A percentile compares a stretch with the other conserved stretches of the same genome.
Conservation (phyloP, 2,888 invertebrate species). For the Phymatocera aterrima region DNA sequence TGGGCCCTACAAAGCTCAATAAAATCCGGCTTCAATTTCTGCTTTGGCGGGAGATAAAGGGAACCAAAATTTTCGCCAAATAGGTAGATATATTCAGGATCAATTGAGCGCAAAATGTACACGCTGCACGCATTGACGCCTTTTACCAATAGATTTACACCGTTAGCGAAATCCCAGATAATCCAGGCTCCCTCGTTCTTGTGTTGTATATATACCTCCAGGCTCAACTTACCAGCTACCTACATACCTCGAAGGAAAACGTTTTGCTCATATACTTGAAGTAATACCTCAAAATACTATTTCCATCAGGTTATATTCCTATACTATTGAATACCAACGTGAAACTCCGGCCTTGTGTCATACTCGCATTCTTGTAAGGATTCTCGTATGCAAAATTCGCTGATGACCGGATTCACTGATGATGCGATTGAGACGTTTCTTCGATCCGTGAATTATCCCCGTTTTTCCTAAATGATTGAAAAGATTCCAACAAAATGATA, state of each 20-base stretch:
- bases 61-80: not conserved
- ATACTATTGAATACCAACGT: not conserved
- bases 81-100: slow-evolving; percentile 56
- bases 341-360: not conserved
- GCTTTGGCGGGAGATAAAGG: no score
- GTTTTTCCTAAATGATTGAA: no score
- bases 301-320: not conserved
- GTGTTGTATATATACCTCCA: not conserved
- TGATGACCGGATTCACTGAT: no score
- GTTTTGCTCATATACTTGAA: not conserved
- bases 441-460: no score
- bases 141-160: slow-evolving; percentile 59
- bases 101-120: slow-evolving; percentile 72
- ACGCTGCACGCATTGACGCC: slow-evolving; percentile 72
- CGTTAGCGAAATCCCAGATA: slow-evolving; percentile 36
- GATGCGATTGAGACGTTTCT: no score
- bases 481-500: no score
- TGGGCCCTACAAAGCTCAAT: no score
- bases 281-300: slow-evolving; percentile 17
- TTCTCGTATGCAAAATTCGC: no score
- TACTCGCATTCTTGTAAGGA: no score
- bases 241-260: not conserved
- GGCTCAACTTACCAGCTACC: not conserved
- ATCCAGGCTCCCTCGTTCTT: no score
- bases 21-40: slow-evolving; percentile 12